These are phyloP conservation scores for Hylaeus volcanicus DNA, from an alignment of 1,140 invertebrate species.

Conservation along the genomic window DNA sequence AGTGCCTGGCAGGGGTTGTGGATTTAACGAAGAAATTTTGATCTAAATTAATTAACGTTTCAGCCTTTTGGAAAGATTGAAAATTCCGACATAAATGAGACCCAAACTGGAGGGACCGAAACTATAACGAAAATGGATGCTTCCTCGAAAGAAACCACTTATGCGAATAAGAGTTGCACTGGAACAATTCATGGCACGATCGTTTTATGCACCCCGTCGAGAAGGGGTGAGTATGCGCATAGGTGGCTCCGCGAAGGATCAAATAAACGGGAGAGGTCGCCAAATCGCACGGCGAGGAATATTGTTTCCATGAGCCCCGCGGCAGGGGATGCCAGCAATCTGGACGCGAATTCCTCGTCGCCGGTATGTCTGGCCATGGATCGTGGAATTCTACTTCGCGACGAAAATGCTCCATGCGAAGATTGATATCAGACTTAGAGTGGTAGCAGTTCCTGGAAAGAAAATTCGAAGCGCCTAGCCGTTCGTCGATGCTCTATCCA, in stretches of 20 bases:
- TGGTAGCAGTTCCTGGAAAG: not conserved
- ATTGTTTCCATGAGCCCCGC: slow-evolving; percentile 24
- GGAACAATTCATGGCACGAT: slow-evolving; percentile 6
- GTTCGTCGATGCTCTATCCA: not conserved
- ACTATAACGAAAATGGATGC: no score
- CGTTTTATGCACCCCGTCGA: slow-evolving; percentile 5
- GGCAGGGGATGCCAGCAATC: not conserved
- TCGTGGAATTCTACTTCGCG: slow-evolving; percentile 6
- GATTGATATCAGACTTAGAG: slow-evolving; percentile 8
- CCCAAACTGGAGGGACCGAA: no score
- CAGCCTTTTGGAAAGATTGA: no score
- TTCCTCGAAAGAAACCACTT: no score
- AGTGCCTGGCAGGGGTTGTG: no score
- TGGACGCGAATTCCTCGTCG: slow-evolving; percentile 6
- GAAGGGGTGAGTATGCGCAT: slow-evolving; percentile 16
- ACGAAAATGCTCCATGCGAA: slow-evolving; percentile 11
- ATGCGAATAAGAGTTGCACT: no score
- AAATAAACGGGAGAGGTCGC: slow-evolving; percentile 18
- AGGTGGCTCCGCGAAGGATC: not conserved
- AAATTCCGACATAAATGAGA: no score
- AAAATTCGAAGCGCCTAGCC: slow-evolving; percentile 7
- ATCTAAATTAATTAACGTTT: no score
- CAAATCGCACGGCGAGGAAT: slow-evolving; percentile 9
- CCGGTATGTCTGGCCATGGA: not conserved
- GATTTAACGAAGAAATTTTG: no score